Evolutionary conservation across 1,140 invertebrate species (phyloP).

Genomic region (Nautilus pompilius): DNA sequence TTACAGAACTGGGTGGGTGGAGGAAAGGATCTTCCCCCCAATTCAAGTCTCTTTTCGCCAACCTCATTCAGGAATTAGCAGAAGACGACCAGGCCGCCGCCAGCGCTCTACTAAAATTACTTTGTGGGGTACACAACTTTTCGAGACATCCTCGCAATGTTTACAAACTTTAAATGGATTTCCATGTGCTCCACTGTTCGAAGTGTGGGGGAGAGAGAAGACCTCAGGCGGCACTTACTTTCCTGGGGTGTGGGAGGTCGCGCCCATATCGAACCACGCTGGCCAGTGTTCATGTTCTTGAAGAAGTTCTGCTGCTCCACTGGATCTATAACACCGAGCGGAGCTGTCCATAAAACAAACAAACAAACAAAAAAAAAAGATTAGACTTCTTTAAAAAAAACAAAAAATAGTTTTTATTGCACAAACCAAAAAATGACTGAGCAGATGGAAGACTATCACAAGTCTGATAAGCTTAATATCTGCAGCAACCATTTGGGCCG

Average conservation of each 20-base stretch:
- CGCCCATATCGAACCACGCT: conserved; percentile 28
- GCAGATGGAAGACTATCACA: too few relatives aligned
- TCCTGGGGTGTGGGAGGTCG: conserved; percentile 3
- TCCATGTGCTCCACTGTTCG: neutral
- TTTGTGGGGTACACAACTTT: neutral
- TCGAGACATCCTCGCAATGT: neutral
- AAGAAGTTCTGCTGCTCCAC: conserved; percentile 45
- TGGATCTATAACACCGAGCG: conserved; percentile 38
- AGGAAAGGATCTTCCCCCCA: too few relatives aligned
- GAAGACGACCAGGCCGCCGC: neutral
- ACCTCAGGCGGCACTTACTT: neutral
- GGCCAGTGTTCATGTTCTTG: conserved; percentile 47
- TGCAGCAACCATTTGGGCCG: too few relatives aligned
- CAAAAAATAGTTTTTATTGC: too few relatives aligned
- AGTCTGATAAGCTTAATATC: too few relatives aligned
- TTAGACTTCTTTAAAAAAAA: neutral
- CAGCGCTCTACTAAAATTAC: neutral
- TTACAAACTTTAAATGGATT: neutral
- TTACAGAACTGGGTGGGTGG: too few relatives aligned
- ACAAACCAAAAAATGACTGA: too few relatives aligned
- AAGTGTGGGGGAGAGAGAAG: neutral
- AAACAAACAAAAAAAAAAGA: neutral
- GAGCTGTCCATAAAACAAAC: conserved; percentile 26
- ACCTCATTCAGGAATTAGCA: neutral
- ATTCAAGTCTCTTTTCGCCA: neutral